Conservation (phyloP, 2,113 vertebrate species). For the Ctenomys sociabilis region DNA sequence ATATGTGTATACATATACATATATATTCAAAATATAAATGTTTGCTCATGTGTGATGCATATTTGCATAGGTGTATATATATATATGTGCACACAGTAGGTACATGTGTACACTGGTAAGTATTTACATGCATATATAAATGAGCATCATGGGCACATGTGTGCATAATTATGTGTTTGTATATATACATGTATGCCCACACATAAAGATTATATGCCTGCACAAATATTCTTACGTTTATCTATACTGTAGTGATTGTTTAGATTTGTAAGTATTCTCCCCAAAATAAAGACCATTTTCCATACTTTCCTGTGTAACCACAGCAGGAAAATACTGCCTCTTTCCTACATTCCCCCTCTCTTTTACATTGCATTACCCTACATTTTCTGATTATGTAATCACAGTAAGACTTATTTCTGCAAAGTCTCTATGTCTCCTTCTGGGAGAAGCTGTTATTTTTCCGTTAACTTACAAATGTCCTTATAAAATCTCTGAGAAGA, state of each 20-base stretch:
- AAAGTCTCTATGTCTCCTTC: neutral
- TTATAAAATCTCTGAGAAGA: neutral
- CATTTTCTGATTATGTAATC: neutral
- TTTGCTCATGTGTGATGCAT: neutral
- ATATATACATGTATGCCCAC: accelerated
- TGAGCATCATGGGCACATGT: neutral
- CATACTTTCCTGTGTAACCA: neutral
- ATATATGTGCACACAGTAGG: neutral
- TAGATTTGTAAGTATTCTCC: neutral
- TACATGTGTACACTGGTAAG: neutral
- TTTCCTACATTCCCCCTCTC: neutral
- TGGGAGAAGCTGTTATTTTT: neutral
- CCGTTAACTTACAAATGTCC: neutral
- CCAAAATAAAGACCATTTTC: too few relatives aligned
- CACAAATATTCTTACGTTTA: neutral
- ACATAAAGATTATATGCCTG: neutral
- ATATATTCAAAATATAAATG: neutral
- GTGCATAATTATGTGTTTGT: neutral
- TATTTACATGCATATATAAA: neutral
- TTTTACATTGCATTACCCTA: neutral
- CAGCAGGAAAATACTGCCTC: neutral
- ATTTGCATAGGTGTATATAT: neutral
- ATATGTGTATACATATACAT: neutral
- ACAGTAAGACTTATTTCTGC: neutral
- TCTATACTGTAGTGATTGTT: accelerated